A percentile compares a stretch with the other conserved stretches of the same genome.
Evolutionary conservation across 2,888 invertebrate genomes (phyloP).

Genomic region (Carpatolechia fugitivella): DNA sequence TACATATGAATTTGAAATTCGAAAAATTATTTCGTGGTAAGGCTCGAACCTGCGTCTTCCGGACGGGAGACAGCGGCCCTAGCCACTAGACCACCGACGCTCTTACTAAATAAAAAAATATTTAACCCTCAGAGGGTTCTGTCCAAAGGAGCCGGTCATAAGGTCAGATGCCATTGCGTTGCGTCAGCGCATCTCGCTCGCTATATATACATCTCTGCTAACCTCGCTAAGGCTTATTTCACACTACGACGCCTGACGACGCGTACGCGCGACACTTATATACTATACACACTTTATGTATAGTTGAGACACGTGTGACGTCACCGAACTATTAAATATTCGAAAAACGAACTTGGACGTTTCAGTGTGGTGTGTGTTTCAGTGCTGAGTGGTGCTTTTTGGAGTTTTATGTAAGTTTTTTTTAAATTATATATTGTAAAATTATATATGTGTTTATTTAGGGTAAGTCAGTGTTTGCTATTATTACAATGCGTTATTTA

Average conservation of each 20-base stretch:
- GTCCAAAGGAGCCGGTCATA: not conserved
- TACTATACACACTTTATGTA: not conserved
- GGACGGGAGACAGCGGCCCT: no score
- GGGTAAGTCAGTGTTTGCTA: no score
- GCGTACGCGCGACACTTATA: not conserved
- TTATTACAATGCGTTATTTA: no score
- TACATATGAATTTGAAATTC: no score
- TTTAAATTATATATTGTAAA: not conserved
- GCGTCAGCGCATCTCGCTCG: not conserved
- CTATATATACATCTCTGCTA: not conserved
- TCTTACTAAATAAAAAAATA: no score
- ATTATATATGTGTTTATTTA: no score
- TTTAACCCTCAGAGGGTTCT: no score
- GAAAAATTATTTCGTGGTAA: no score
- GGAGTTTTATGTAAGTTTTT: slow-evolving; percentile 1
- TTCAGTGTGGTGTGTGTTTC: slow-evolving; percentile 39
- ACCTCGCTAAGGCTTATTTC: not conserved
- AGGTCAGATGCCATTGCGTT: not conserved
- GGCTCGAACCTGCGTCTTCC: no score
- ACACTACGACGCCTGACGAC: not conserved
- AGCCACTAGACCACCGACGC: no score
- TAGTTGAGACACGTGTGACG: slow-evolving; percentile 15
- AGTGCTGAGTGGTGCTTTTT: slow-evolving; percentile 34
- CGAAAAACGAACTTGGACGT: slow-evolving; percentile 25
- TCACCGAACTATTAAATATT: slow-evolving; percentile 16